Evolutionary conservation across 2,888 invertebrate species (phyloP).

Genomic region (Acleris laterana): DNA sequence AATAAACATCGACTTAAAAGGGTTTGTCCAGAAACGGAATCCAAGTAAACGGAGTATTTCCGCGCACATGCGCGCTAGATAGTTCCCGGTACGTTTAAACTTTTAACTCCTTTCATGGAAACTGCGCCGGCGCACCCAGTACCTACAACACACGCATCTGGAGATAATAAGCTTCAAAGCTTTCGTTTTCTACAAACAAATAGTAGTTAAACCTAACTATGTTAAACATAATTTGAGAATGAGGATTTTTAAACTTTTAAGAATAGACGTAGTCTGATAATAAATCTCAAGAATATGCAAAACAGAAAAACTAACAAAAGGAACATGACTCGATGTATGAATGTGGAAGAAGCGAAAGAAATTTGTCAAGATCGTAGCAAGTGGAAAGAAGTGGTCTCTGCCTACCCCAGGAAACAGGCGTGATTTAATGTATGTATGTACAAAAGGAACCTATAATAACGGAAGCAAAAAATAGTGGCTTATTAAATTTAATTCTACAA

Average conservation of each 20-base stretch:
- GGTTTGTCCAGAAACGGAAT: conserved; percentile 69
- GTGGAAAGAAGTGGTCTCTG: too few species aligned
- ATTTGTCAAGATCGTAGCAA: too few species aligned
- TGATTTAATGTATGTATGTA: too few species aligned
- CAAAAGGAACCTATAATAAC: too few species aligned
- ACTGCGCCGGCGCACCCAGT: conserved; percentile 4
- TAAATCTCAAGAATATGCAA: conserved; percentile 6
- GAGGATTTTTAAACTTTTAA: conserved; percentile 20
- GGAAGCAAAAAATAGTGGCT: not conserved
- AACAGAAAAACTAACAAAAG: conserved; percentile 2
- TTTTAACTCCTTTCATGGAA: conserved; percentile 37
- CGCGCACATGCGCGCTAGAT: conserved; percentile 60
- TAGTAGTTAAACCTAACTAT: conserved; percentile 22
- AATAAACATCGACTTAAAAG: conserved; percentile 70
- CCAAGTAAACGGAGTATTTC: conserved; percentile 73
- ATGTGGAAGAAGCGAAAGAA: too few species aligned
- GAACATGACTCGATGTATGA: too few species aligned
- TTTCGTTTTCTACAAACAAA: conserved; percentile 32
- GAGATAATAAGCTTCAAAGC: conserved; percentile 20
- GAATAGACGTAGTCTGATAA: not conserved
- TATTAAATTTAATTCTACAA: not conserved
- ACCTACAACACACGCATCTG: conserved; percentile 8
- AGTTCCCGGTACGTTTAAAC: conserved; percentile 39
- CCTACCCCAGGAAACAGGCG: too few species aligned
- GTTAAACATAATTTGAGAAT: conserved; percentile 33